Conservation (phyloP, 2,888 invertebrate genomes). For the Luperina testacea region DNA sequence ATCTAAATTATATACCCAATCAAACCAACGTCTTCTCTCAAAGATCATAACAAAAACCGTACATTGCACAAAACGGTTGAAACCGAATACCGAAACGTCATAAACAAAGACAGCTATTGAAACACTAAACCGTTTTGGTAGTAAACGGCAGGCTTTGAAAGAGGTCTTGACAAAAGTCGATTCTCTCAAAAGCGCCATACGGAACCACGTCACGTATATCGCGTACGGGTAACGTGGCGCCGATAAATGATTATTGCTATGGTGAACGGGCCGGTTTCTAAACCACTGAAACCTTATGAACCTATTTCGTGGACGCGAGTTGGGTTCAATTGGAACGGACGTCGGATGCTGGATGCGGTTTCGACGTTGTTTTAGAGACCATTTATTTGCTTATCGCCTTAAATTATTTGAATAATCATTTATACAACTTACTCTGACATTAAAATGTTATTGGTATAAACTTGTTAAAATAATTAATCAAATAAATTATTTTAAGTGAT, state of each 20-base stretch:
- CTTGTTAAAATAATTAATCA: not conserved
- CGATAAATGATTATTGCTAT: slow-evolving; percentile 82
- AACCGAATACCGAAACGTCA: slow-evolving; percentile 39
- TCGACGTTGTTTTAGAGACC: not conserved
- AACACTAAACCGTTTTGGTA: slow-evolving; percentile 62
- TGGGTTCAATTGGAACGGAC: slow-evolving; percentile 35
- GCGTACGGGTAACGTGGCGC: slow-evolving; percentile 69
- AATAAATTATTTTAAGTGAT: slow-evolving; percentile 21
- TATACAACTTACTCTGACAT: not conserved
- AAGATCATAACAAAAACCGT: slow-evolving; percentile 42
- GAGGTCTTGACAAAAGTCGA: slow-evolving; percentile 66
- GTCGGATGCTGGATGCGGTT: slow-evolving; percentile 33
- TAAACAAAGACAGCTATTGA: slow-evolving; percentile 64
- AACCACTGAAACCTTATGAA: slow-evolving; percentile 74
- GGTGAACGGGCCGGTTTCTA: slow-evolving; percentile 74
- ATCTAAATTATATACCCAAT: not conserved
- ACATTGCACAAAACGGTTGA: slow-evolving; percentile 37
- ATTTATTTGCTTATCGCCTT: not conserved
- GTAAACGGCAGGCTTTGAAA: slow-evolving; percentile 62
- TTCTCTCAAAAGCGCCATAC: slow-evolving; percentile 68
- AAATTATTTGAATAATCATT: not conserved
- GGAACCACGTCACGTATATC: slow-evolving; percentile 77
- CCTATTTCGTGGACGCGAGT: slow-evolving; percentile 59
- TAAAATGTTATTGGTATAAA: not conserved
- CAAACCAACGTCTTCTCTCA: not conserved